phyloP scores from a whole-genome alignment of 1,140 invertebrate species.

The Fopius arisanus region DNA sequence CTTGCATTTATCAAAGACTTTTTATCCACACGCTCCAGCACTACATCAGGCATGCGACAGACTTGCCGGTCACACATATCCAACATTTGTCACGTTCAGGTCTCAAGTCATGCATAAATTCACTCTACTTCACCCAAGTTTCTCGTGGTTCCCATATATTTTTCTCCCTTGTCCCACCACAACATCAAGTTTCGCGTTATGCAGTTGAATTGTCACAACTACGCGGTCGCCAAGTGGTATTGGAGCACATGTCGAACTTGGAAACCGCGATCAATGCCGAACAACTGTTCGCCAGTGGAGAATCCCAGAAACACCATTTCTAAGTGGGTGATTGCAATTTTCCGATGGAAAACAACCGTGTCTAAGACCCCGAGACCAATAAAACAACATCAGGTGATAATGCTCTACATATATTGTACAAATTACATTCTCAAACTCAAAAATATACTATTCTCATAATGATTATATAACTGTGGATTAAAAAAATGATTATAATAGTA shows the following conservation, averaged over 20 bases:
- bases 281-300: background rate
- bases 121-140: background rate
- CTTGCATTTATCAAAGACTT: constrained; percentile 2
- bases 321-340: background rate
- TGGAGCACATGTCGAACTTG: background rate
- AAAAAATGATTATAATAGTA: too few species aligned
- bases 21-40: background rate
- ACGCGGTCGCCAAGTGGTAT: background rate
- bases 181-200: background rate
- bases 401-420: too few species aligned
- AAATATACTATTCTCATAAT: too few species aligned
- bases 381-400: too few species aligned
- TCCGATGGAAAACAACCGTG: background rate
- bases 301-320: background rate
- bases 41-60: background rate
- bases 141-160: background rate
- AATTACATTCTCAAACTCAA: too few species aligned
- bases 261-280: background rate
- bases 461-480: too few species aligned
- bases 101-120: constrained; percentile 10
- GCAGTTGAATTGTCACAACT: background rate
- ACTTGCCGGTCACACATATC: background rate
- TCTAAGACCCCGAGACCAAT: too few species aligned
- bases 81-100: background rate
- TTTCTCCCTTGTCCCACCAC: background rate